phyloP scores from a whole-genome alignment of 1,140 invertebrate species.

The Orchestia grillus region DNA sequence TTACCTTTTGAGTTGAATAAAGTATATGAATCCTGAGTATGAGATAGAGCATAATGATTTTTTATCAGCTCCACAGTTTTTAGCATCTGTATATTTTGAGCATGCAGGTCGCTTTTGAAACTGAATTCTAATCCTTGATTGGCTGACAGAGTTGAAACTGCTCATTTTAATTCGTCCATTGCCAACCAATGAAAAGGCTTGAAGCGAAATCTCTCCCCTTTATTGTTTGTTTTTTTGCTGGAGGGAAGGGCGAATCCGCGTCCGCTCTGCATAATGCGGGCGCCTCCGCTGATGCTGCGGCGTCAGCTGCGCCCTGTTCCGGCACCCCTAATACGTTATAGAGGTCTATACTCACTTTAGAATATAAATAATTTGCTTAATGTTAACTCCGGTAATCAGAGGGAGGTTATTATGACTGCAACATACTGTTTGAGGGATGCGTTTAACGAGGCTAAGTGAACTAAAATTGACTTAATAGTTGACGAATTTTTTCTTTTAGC shows the following conservation, averaged over 20 bases:
- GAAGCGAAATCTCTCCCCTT: background rate
- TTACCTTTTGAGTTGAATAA: no score
- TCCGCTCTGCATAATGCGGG: background rate
- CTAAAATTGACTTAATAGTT: no score
- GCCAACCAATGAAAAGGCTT: conserved; percentile 29
- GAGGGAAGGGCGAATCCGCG: background rate
- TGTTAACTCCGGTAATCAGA: no score
- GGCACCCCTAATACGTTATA: background rate
- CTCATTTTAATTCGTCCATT: conserved; percentile 36
- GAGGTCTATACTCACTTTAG: no score
- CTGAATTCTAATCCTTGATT: background rate
- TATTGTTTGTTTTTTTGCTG: background rate
- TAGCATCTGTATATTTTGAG: background rate
- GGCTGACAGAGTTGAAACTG: background rate
- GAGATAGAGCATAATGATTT: no score
- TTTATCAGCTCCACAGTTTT: no score
- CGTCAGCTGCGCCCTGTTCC: background rate
- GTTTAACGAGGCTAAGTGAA: no score
- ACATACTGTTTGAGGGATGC: no score
- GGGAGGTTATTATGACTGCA: no score
- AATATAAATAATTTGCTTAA: no score
- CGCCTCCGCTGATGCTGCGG: background rate
- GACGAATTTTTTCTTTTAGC: no score
- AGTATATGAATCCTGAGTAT: no score
- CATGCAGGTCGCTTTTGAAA: background rate